phyloP scores from a whole-genome alignment of 2,113 vertebrate species.

The Aleadryas rufinucha region DNA sequence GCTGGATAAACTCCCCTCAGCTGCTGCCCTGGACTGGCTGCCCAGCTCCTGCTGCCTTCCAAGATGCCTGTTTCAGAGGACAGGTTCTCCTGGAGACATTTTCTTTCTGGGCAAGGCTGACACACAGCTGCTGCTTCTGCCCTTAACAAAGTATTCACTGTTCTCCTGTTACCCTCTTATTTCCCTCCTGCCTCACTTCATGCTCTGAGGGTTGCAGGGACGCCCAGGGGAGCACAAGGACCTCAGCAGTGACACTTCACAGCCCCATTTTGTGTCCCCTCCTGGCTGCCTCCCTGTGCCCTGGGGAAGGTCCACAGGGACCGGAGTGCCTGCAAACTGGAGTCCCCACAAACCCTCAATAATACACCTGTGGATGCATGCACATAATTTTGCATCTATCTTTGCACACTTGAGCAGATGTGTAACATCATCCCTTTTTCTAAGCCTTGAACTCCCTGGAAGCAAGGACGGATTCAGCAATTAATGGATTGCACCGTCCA shows the following conservation, averaged over 20 bases:
- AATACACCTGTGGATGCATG: fast-evolving
- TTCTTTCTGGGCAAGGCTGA: background rate
- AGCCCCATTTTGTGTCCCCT: background rate
- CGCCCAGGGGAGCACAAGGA: background rate
- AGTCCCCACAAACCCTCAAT: background rate
- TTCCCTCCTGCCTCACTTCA: background rate
- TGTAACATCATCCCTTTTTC: background rate
- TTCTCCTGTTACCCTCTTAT: background rate
- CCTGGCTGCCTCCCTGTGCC: background rate
- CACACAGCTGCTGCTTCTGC: background rate
- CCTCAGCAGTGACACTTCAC: background rate
- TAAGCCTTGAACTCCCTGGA: background rate
- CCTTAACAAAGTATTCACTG: background rate
- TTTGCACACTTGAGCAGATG: background rate
- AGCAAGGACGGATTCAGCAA: background rate
- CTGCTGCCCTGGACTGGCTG: background rate
- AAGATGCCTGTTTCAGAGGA: background rate
- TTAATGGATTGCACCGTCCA: background rate
- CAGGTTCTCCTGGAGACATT: background rate
- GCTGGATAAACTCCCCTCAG: background rate
- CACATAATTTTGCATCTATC: fast-evolving
- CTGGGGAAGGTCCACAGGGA: background rate
- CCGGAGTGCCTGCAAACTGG: background rate
- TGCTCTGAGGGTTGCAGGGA: background rate
- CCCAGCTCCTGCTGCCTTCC: background rate